A percentile compares a stretch with the other conserved stretches of the same genome.
Conservation (phyloP, 2,888 invertebrate genomes). For the Melitaea athalia region DNA sequence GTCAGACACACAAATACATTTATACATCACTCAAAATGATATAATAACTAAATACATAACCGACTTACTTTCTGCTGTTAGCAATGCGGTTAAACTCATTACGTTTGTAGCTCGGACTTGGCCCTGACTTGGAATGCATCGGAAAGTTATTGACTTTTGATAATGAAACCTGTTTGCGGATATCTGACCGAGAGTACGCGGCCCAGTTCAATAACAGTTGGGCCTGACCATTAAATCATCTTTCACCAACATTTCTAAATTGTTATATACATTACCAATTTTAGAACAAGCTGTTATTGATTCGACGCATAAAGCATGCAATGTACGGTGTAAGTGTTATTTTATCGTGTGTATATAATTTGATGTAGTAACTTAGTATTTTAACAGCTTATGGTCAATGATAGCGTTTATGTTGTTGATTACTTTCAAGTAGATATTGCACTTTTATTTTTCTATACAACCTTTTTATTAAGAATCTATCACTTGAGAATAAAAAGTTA, state of each 20-base stretch:
- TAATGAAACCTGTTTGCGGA: slow-evolving; percentile 80
- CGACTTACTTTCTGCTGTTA: slow-evolving; percentile 38
- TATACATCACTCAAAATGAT: background rate
- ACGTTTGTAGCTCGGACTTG: slow-evolving; percentile 65
- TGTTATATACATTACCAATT: slow-evolving; percentile 57
- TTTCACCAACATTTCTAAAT: slow-evolving; percentile 46
- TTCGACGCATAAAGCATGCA: slow-evolving; percentile 45
- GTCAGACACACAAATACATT: background rate
- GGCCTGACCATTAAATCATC: slow-evolving; percentile 45
- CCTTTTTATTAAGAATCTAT: no score
- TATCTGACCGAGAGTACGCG: slow-evolving; percentile 74
- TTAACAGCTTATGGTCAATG: slow-evolving; percentile 58
- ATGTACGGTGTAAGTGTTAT: slow-evolving; percentile 48
- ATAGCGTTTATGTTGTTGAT: slow-evolving; percentile 46
- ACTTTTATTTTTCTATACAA: slow-evolving; percentile 16
- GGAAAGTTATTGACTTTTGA: slow-evolving; percentile 82
- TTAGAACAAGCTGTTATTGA: slow-evolving; percentile 35
- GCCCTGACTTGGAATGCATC: slow-evolving; percentile 79
- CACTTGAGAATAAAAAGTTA: no score
- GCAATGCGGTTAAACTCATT: slow-evolving; percentile 52
- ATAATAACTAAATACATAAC: slow-evolving; percentile 16
- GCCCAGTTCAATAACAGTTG: slow-evolving; percentile 75
- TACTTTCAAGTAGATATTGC: slow-evolving; percentile 23
- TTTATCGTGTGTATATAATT: slow-evolving; percentile 5
- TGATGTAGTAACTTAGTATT: slow-evolving; percentile 41